Percentiles rank a stretch among this genome's conserved stretches.
These are phyloP conservation scores for Drosophila imparisetae DNA, from an alignment of 2,888 invertebrate genomes.

Conservation along the genomic window DNA sequence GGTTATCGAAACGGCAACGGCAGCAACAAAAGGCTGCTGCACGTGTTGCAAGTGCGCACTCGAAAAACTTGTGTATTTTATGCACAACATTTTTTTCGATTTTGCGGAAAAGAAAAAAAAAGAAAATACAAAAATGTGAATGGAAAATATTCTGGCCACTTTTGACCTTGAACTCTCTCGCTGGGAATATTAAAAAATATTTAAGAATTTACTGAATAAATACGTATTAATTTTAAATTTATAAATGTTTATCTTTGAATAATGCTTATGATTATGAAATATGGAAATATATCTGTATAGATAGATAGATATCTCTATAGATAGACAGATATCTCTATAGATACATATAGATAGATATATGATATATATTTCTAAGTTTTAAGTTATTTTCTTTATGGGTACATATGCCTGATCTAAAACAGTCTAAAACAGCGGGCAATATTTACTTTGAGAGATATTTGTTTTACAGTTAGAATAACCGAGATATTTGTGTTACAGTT, in stretches of 20 bases:
- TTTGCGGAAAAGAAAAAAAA: background rate
- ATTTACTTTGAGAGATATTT: background rate
- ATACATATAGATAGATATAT: background rate
- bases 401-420: too few relatives aligned
- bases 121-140: background rate
- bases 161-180: background rate
- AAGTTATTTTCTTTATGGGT: too few relatives aligned
- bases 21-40: slow-evolving; percentile 32
- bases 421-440: background rate
- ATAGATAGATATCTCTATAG: background rate
- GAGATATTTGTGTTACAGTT: too few relatives aligned
- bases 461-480: background rate
- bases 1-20: slow-evolving; percentile 18
- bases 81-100: slow-evolving; percentile 5
- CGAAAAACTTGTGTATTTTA: slow-evolving; percentile 26
- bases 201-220: too few relatives aligned
- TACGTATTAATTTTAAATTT: too few relatives aligned
- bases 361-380: background rate
- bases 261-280: background rate
- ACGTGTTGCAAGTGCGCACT: slow-evolving; percentile 41
- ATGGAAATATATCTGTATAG: too few relatives aligned
- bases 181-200: background rate
- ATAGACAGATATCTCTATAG: too few relatives aligned
- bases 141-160: slow-evolving; percentile 5
- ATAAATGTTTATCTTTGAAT: background rate